Base-by-base conservation (phyloP, 2,113 vertebrate genomes). In the Tragelaphus scriptus region DNA sequence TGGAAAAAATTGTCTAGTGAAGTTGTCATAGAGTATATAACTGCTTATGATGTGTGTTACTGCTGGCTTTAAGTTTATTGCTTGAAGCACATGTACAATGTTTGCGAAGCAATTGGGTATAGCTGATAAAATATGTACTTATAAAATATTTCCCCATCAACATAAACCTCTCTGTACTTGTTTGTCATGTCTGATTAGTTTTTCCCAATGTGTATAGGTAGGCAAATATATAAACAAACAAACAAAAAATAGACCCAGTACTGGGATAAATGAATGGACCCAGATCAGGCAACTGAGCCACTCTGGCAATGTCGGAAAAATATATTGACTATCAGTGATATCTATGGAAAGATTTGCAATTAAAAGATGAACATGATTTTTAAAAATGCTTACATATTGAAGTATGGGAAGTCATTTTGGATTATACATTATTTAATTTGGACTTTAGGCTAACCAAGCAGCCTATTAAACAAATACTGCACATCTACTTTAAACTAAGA, bases 301-400 rank as follows among this genome's bases (percentile, higher is more conserved):
- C 75, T 79, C 26, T 0, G 0, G 44, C 25, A 79, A 47, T 44
- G 25, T 47, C 0, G 0, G 44, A 79, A 47, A 79, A 79, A 16
- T 49, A 47, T 28, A 79, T 16, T 79, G 44, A 79, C 40, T 9
- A 16, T 28, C 75, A 79, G 0, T 49, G 14, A 26, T 28, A 16
- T 79, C 25, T 79, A 28, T 79, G 25, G 75, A 30, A 79, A 79
- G 25, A 79, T 47, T 49, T 79, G 2, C 14, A 28, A 9, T 47
- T 49, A 79, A 79, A 79, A 79, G 26, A 26, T 28, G 14, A 49
- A 79, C 7, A 47, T 44, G 40, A 44, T 44, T 77, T 77, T 77
- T 44, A 2, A 77, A 77, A 77, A 77, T 77, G 12, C 12, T 44
- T 44, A 44, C 40, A 25, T 15, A 77, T 26, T 77, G 36, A 44